Evolutionary conservation across 2,113 vertebrate species (phyloP), one percentile per base, ranked within the genome.

Genomic region (Tiliqua scincoides): DNA sequence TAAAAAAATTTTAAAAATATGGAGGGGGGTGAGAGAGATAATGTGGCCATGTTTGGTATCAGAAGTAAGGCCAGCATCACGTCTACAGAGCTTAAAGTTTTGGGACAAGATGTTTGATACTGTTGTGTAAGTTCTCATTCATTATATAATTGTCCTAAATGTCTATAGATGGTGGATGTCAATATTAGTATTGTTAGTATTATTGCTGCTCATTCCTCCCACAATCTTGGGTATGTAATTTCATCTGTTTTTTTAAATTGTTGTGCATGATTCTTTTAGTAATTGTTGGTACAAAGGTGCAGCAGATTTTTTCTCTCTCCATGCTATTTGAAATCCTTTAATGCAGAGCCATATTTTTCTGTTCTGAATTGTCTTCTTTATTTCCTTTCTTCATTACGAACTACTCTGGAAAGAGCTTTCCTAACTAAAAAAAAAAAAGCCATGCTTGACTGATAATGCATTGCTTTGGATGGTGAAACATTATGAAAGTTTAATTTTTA

Each of bases 401-500:
- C 94, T 96, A 96, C 93, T 96, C 94, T 90, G 93, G 94, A 91
- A 97, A 97, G 94, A 95, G 91, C 89, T 95, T 91, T 95, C 95
- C 94, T 93, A 87, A 79, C 59, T 81, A 93, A 93, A 93, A 92
- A 65, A n/a, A n/a, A 93, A 95, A 93, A 94, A 94, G 96, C 96
- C 93, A 96, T 91, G 96, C 96, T 97, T 97, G 96, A 97, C 96
- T 97, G 97, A 97, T 97, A 97, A 97, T 97, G 97, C 97, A 96
- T 97, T 97, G 96, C 97, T 97, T 96, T 97, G 97, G 95, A 97
- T 97, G 96, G 96, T 96, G 96, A 97, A 97, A 97, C 97, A 97
- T 97, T 97, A 97, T 97, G 97, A 97, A 97, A 97, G 97, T 97
- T 97, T 97, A 97, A 97, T 97, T 97, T 97, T 97, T 97, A 97